These are phyloP conservation scores for Aurelia aurita DNA, from an alignment of 30 jellyfish, hydroid and myxozoan genomes.

Conservation along the genomic window DNA sequence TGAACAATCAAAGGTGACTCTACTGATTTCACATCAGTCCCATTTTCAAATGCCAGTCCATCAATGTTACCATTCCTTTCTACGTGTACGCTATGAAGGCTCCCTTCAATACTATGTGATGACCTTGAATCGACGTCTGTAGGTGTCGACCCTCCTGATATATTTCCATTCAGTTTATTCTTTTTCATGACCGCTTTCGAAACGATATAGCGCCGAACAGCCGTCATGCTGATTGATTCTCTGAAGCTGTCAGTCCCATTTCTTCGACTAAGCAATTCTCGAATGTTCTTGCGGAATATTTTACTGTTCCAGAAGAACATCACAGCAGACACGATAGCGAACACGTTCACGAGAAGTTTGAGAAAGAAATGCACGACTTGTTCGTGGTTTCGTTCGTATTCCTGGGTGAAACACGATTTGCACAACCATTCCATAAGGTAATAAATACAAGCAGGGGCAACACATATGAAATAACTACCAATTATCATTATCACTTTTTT, in stretches of 20 bases:
- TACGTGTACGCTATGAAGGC: too few species aligned
- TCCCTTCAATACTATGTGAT: too few species aligned
- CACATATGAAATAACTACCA: conserved; percentile 78
- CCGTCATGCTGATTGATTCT: neutral
- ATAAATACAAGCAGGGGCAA: conserved; percentile 80
- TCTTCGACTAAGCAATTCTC: conserved; percentile 46
- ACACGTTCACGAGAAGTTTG: conserved; percentile 63
- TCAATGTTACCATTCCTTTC: too few species aligned
- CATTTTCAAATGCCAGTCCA: too few species aligned
- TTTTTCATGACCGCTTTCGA: neutral
- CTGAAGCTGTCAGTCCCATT: neutral
- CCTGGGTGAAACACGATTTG: conserved; percentile 46
- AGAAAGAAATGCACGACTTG: conserved; percentile 69
- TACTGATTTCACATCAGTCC: too few species aligned
- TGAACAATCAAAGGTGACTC: too few species aligned
- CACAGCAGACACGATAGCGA: conserved; percentile 82
- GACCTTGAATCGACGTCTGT: too few species aligned
- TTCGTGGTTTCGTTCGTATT: conserved; percentile 37
- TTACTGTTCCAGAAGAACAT: conserved; percentile 81
- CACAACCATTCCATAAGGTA: conserved; percentile 81
- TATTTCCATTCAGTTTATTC: too few species aligned
- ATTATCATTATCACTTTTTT: conserved; percentile 64
- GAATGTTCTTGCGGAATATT: conserved; percentile 50
- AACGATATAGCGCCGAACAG: neutral
- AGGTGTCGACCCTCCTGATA: too few species aligned